Conservation (phyloP, 2,113 vertebrate genomes). For the Thermophis baileyi region DNA sequence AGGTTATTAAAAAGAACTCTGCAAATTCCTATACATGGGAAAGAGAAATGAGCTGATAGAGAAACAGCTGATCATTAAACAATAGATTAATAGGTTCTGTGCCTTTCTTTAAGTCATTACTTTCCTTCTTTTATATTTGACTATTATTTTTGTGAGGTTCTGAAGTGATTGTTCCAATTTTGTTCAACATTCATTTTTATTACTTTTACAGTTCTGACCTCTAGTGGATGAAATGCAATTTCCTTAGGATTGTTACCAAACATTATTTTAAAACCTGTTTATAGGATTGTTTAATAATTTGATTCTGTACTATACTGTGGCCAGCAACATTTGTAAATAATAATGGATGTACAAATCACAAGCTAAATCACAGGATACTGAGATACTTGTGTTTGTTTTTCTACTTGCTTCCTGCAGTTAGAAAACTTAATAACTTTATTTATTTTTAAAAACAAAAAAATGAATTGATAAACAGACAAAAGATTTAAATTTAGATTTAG, state of each 20-base stretch:
- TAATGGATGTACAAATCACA: background rate
- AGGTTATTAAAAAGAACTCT: background rate
- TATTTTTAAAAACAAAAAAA: too few relatives aligned
- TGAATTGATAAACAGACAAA: too few relatives aligned
- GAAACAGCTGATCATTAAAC: background rate
- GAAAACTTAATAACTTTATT: background rate
- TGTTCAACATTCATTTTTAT: background rate
- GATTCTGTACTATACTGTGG: background rate
- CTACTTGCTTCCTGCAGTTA: background rate
- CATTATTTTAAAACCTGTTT: background rate
- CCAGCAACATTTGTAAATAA: background rate
- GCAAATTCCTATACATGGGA: too few relatives aligned
- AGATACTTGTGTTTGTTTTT: background rate
- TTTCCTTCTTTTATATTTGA: background rate
- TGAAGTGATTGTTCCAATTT: background rate
- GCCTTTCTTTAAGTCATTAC: background rate
- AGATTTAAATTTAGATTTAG: too few relatives aligned
- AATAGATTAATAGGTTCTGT: background rate
- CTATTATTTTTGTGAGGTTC: background rate
- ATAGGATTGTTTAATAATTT: background rate
- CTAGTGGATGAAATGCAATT: slow-evolving; percentile 52
- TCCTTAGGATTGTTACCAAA: background rate
- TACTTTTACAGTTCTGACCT: slow-evolving; percentile 63
- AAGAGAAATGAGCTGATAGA: background rate
- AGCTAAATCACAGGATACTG: background rate